Base-by-base conservation (phyloP, 1,140 invertebrate genomes). In the Octopus bimaculoides region DNA sequence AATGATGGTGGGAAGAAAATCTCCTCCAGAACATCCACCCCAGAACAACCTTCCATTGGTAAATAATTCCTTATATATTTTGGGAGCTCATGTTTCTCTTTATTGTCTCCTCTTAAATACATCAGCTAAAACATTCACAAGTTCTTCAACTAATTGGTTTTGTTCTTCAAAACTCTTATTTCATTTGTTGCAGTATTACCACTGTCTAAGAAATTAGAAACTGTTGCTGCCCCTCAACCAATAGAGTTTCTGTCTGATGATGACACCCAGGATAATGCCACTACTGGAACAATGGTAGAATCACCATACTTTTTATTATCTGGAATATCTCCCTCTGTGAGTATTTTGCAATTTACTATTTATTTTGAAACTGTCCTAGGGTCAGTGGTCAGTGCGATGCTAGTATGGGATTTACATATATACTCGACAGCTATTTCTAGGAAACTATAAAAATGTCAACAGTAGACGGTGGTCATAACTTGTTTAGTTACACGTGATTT, bases 281-380 rank as follows among this genome's bases (percentile, higher is more conserved):
- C 61, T 55, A 54, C 80, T n/a, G 75, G 10, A 8, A 73, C 61
- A 52, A 74, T 10, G 12, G 55, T 69, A 7, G 10, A n/a, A 12
- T 79, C 82, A 69, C 86, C 84, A 75, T 85, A 87, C 73, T 88
- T 90, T 78, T 86, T 90, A 69, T 81, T 91, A 52, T 90, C 90
- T 54, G 85, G 92, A 84, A 90, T 93, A 78, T 66, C 77, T 17
- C 80, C 78, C 12, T 75, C 84, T 81, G 88, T 88, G 81, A 77
- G 83, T 79, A 52, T 61, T 52, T 61, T 56, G 66, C 3, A 2
- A 52, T 71, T 73, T 20, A 14, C 52, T 52, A 52, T 12, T 73
- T 69, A 8, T 26, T 75, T 26, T 14, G n/a, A 77, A 17, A 5
- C 56, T 61, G 74, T 75, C 14, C 74, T 2, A 75, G 10, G 74